These are phyloP conservation scores for Phalacrocorax aristotelis DNA, from an alignment of 2,113 vertebrate genomes.

Conservation along the genomic window DNA sequence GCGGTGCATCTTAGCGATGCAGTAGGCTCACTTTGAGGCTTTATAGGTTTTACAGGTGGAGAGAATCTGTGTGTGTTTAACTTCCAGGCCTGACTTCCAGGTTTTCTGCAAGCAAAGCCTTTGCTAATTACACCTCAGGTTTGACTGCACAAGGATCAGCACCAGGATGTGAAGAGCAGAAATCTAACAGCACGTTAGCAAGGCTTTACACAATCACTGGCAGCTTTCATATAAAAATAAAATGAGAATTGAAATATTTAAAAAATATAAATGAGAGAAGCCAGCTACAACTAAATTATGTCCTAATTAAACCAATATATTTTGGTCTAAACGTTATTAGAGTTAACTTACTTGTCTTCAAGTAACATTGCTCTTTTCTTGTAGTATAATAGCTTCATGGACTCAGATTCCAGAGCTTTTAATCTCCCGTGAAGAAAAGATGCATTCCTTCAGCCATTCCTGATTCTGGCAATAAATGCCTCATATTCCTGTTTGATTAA, in stretches of 20 bases:
- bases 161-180: neutral
- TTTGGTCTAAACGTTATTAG: neutral
- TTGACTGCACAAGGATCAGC: neutral
- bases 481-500: slow-evolving; percentile 80
- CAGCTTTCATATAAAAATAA: neutral
- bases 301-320: neutral
- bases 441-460: slow-evolving; percentile 47
- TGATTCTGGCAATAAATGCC: slow-evolving; percentile 67
- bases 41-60: no score
- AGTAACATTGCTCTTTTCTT: slow-evolving; percentile 71
- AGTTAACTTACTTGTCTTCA: slow-evolving; percentile 68
- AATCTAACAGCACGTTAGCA: neutral
- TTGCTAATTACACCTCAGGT: neutral
- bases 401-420: slow-evolving; percentile 53
- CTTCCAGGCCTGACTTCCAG: neutral
- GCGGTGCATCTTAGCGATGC: neutral
- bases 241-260: neutral
- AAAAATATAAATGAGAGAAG: neutral
- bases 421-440: slow-evolving; percentile 49
- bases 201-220: neutral
- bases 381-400: slow-evolving; percentile 56
- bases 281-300: neutral
- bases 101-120: neutral
- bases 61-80: neutral
- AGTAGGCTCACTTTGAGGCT: neutral